Conservation (phyloP, 2,113 vertebrate genomes). For the Lutjanus erythropterus region DNA sequence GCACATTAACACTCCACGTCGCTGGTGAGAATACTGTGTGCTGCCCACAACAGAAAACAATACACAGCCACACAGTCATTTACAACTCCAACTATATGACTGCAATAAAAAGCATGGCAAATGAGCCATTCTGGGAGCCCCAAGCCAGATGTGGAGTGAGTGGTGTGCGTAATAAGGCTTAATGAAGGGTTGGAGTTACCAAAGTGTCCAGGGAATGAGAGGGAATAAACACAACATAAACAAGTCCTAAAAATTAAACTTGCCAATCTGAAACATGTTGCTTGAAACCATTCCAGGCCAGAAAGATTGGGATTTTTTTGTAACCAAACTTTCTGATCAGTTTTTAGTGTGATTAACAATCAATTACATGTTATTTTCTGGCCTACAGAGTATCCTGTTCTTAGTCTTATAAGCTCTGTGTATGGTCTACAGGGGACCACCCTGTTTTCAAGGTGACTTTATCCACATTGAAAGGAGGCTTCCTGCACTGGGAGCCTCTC, state of each 20-base stretch:
- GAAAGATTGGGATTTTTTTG: neutral
- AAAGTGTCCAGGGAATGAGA: conserved; percentile 80
- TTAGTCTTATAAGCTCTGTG: conserved; percentile 35
- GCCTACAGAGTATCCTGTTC: conserved; percentile 27
- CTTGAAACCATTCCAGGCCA: conserved; percentile 17
- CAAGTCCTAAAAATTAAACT: conserved; percentile 81
- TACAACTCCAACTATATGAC: conserved; percentile 86
- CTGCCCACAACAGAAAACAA: conserved; percentile 77
- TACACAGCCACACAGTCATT: conserved; percentile 84
- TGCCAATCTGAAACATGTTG: conserved; percentile 68
- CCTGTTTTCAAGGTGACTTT: conserved; percentile 82
- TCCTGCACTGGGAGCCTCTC: conserved; percentile 82
- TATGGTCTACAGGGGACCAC: conserved; percentile 61
- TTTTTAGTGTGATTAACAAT: conserved; percentile 22
- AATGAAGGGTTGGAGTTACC: conserved; percentile 85
- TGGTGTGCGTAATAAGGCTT: conserved; percentile 80
- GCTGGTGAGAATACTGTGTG: conserved; percentile 55
- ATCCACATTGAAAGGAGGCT: conserved; percentile 79
- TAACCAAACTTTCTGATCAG: neutral
- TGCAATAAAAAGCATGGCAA: conserved; percentile 85
- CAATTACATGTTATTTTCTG: conserved; percentile 4
- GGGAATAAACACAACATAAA: conserved; percentile 86
- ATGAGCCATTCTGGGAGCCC: conserved; percentile 82
- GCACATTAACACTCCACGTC: conserved; percentile 52
- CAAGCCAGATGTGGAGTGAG: conserved; percentile 84